Base-by-base conservation (phyloP, 1,140 invertebrate genomes). In the Zaprionus inermis region DNA sequence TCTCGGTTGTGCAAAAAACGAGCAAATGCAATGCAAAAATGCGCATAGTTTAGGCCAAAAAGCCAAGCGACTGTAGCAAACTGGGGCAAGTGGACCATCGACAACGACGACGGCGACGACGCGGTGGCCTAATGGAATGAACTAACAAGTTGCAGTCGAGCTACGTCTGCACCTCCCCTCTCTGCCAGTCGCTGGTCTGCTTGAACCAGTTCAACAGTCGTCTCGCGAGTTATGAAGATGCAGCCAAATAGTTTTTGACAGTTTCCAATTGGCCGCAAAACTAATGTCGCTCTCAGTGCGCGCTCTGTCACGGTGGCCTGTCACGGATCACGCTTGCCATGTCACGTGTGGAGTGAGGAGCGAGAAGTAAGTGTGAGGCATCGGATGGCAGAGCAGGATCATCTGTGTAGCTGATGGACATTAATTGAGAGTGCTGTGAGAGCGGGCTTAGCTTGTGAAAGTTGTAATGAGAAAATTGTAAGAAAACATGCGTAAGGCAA, bases 231-330 rank as follows among this genome's bases (percentile, higher is more conserved):
- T 85, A 86, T 82, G 77, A 88, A 86, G 83, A 86, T 76, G 83
- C 79, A 76, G 72, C 81, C 69, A 74, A 86, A 88, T 86, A 58
- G 73, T 77, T 82, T 86, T 86, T 85, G 75, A 85, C 82, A 85
- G 83, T 72, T 79, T 76, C 41, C 74, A 80, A 82, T 78, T 82
- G 74, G 59, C 78, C 55, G 67, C 59, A 49, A 78, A 78, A 78
- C 71, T 79, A 61, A 81, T 78, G 63, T 75, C 72, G 44, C 72
- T 65, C 41, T 36, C 14, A 5, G 36, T 38, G n/a, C 7, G 14
- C 3, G n/a, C n/a, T 16, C 38, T 16, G n/a, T 54, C 72, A 75
- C 59, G 67, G 66, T 70, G 66, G 68, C 59, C 66, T 49, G 44
- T 49, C 44, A 20, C 46, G 28, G 44, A 55, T 24, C 65, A 10